Percentiles rank a stretch among this genome's conserved stretches.
Conservation (phyloP, 2,888 invertebrate species). For the Xylocampa areola region DNA sequence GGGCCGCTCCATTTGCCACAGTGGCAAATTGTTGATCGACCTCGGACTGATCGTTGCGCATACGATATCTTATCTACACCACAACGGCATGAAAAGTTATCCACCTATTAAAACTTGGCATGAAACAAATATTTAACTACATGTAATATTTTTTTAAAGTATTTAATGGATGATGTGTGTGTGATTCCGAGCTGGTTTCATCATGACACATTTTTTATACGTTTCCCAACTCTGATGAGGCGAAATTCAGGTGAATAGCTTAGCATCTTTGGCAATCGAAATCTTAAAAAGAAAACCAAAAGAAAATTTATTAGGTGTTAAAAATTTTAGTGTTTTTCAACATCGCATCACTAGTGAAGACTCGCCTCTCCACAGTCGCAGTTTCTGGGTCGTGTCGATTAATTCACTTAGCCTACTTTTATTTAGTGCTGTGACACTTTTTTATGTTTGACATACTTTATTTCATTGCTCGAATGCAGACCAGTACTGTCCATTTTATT, state of each 20-base stretch:
- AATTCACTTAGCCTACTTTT: conserved; percentile 88
- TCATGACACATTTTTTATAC: conserved; percentile 24
- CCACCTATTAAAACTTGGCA: conserved; percentile 60
- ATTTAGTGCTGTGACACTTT: conserved; percentile 84
- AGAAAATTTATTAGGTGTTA: conserved; percentile 37
- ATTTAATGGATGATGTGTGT: conserved; percentile 21
- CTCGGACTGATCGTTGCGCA: conserved; percentile 79
- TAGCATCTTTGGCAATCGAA: conserved; percentile 4
- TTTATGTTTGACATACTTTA: conserved; percentile 84
- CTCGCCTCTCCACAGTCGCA: conserved; percentile 62
- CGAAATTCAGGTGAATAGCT: conserved; percentile 6
- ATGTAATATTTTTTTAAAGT: conserved; percentile 29
- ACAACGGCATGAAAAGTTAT: conserved; percentile 54
- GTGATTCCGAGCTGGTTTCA: conserved; percentile 17
- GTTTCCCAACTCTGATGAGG: conserved; percentile 25
- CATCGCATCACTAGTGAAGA: conserved; percentile 58
- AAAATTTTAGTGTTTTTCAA: conserved; percentile 53
- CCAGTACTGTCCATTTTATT: conserved; percentile 67
- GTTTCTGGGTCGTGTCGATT: conserved; percentile 87
- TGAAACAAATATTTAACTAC: conserved; percentile 46
- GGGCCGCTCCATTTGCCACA: conserved; percentile 86
- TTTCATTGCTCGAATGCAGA: conserved; percentile 75
- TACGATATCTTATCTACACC: conserved; percentile 83
- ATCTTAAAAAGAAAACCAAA: conserved; percentile 17
- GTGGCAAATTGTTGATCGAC: conserved; percentile 87